Base-by-base conservation (phyloP, 1,140 invertebrate genomes). In the Atopsyche davidsoni region DNA sequence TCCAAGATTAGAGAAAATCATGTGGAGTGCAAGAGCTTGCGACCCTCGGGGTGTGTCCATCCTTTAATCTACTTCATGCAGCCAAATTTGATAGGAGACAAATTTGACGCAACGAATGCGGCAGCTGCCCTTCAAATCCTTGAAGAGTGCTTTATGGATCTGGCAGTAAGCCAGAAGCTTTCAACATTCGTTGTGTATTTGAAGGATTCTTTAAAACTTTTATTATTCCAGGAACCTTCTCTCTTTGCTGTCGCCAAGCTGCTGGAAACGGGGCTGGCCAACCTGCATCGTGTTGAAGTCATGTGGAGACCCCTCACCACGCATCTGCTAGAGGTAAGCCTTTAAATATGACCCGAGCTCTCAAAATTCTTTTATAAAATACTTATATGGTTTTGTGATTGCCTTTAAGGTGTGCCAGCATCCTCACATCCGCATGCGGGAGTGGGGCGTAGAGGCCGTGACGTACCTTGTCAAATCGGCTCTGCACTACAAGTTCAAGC, bases 201-300 rank as follows among this genome's bases (percentile, higher is more conserved):
- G n/a, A n/a, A n/a, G n/a, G n/a, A n/a, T n/a, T n/a, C n/a, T 28
- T 28, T 28, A 6, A 28, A 28, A 28, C 6, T 36, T 36, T 36
- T 16, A 17, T 49, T 39, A 18, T 66, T 68, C 55, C 62, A 90
- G 82, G 95, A 98, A 69, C 95, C 95, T 17, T 97, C 94, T 0
- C 69, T 98, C 38, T 98, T 98, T 76, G 94, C 95, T 25, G 92
- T 98, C 4, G 95, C 95, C 2, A 98, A 98, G 74, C 73, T 99
- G 10, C 73, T 98, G 10, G 96, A 99, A 76, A 98, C 93, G 4
- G 93, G 93, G 6, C 67, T 98, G 18, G 92, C 96, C 0, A 99
- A 98, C 74, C 80, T 99, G 69, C 79, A 85, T 31, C 75, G 96
- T 34, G 89, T 98, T 19, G 90, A 96, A 67, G 89, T 97, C 4